Base-by-base conservation (phyloP, 2,888 invertebrate genomes). In the Heliconius aoede region DNA sequence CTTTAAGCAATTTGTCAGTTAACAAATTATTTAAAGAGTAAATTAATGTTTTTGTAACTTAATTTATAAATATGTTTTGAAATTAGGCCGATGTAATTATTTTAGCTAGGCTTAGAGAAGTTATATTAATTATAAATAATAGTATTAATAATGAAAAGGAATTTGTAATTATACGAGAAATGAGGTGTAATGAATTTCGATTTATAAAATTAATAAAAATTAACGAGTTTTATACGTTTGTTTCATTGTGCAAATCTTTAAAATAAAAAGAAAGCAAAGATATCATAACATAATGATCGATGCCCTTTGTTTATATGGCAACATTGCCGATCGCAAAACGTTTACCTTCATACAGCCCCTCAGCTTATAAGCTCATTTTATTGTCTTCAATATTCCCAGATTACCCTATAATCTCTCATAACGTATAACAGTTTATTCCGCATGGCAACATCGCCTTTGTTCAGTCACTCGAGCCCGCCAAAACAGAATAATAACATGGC, bases 341-440 rank as follows among this genome's bases (percentile, higher is more conserved):
- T 85, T 88, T 85, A 85, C 86, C 85, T 85, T 85, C 83, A 83
- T 81, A 81, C 86, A 84, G 84, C 83, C 87, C 85, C 87, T 84
- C 86, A 88, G 85, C 84, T 85, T 83, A 84, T 91, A 90, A 93
- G 92, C 92, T 92, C 88, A 92, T 93, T 93, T 93, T 91, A 93
- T 94, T 94, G 94, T 94, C 91, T 94, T 92, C 91, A 93, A 94
- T 94, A 94, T 94, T 93, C 93, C 93, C 94, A 94, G 94, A 94
- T 94, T 94, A 94, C 89, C 87, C 86, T 83, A 84, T 92, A 94
- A 94, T 94, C 94, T 91, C 93, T 93, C 91, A 93, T 93, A 93
- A 93, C 90, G 90, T 88, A 91, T 89, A 91, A 91, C 93, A 91
- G 93, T 93, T 94, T 94, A 94, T 94, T 94, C 91, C 92, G 91